These are phyloP conservation scores for Atopsyche davidsoni DNA, from an alignment of 1,140 invertebrate species.

Conservation along the genomic window DNA sequence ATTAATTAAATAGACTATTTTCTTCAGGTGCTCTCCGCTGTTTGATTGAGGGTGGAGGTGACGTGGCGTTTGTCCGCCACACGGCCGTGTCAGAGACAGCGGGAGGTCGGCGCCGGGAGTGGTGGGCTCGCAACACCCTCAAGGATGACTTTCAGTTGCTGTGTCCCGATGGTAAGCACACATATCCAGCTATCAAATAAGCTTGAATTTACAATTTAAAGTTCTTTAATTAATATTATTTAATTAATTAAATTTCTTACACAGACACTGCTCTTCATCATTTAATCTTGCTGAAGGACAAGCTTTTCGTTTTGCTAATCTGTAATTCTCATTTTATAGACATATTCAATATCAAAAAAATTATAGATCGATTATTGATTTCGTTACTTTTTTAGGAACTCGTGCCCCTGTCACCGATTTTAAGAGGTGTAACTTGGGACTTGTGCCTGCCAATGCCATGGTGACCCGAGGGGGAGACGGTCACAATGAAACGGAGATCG, in stretches of 20 bases:
- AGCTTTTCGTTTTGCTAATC: too few species aligned
- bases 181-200: too few species aligned
- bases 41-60: slow-evolving; percentile 88
- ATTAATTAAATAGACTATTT: too few species aligned
- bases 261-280: too few species aligned
- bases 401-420: slow-evolving; percentile 74
- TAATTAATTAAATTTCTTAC: slow-evolving; percentile 3
- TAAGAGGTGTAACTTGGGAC: slow-evolving; percentile 80
- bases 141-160: slow-evolving; percentile 89
- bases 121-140: slow-evolving; percentile 89
- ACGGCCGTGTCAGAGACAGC: slow-evolving; percentile 88
- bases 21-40: slow-evolving; percentile 79
- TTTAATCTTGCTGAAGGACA: too few species aligned
- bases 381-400: slow-evolving; percentile 50
- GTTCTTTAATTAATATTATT: slow-evolving; percentile 3
- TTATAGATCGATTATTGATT: background rate
- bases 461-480: slow-evolving; percentile 72
- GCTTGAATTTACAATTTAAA: background rate
- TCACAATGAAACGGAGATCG: slow-evolving; percentile 73
- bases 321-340: too few species aligned
- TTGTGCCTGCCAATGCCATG: slow-evolving; percentile 85
- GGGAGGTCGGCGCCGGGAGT: slow-evolving; percentile 80
- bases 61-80: slow-evolving; percentile 92
- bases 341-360: too few species aligned
- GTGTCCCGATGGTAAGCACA: slow-evolving; percentile 76